Percentiles rank a stretch among this genome's conserved stretches.
Evolutionary conservation across 2,113 vertebrate species (phyloP).

Genomic region (Pelecanus crispus): DNA sequence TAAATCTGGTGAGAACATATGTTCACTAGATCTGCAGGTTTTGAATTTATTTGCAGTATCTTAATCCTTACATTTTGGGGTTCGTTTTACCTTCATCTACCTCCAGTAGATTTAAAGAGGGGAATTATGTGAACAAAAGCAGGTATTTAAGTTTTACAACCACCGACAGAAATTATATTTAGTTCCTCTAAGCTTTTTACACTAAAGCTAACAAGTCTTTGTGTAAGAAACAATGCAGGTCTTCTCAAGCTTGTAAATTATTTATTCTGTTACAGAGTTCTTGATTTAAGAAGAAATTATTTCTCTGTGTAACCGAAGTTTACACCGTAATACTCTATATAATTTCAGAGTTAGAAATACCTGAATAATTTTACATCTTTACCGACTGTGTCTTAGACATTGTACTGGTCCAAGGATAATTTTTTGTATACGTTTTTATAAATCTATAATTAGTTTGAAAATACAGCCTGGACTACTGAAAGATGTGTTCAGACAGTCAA

Average conservation of each 20-base stretch:
- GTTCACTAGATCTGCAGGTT: neutral
- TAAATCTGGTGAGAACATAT: constrained; percentile 29
- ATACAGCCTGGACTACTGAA: neutral
- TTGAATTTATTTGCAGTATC: constrained; percentile 23
- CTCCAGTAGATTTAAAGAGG: constrained; percentile 19
- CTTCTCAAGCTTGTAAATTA: constrained; percentile 9
- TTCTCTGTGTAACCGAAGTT: neutral
- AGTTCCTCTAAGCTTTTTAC: neutral
- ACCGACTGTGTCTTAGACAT: neutral
- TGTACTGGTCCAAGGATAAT: neutral
- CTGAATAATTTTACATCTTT: neutral
- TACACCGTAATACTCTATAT: neutral
- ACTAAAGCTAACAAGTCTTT: neutral
- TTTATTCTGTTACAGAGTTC: neutral
- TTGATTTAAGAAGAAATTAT: neutral
- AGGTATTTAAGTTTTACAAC: neutral
- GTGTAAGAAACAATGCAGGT: neutral
- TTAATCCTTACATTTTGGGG: neutral
- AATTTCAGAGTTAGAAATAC: neutral
- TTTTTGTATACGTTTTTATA: constrained; percentile 5
- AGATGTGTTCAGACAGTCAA: neutral
- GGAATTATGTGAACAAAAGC: neutral
- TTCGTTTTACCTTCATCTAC: constrained; percentile 17
- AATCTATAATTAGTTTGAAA: constrained; percentile 22
- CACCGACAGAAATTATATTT: neutral